A percentile compares a stretch with the other conserved stretches of the same genome.
phyloP scores from a whole-genome alignment of 2,888 invertebrate genomes.

The Cotesia congregata region DNA sequence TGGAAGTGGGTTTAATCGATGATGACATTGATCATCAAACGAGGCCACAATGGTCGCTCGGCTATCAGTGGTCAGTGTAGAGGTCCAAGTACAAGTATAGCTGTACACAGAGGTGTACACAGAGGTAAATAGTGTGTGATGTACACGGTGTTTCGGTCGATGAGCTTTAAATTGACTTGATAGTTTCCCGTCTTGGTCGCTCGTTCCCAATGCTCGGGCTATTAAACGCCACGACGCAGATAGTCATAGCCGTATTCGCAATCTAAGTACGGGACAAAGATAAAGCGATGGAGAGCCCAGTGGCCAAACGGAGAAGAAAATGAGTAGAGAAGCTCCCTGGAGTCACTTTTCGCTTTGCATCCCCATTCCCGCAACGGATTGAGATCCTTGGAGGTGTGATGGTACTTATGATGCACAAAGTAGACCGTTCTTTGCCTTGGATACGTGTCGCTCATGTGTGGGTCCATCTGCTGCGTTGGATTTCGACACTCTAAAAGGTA shows the following conservation, averaged over 20 bases:
- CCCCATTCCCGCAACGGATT: neutral
- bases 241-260: neutral
- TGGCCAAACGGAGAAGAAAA: neutral
- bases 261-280: neutral
- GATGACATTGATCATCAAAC: neutral
- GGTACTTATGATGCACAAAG: neutral
- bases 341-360: neutral
- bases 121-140: neutral
- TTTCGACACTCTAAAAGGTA: neutral
- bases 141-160: constrained; percentile 9
- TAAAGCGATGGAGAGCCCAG: neutral
- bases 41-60: neutral
- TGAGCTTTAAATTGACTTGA: constrained; percentile 18
- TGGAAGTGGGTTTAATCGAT: neutral
- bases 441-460: neutral
- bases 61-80: neutral
- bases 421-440: neutral
- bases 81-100: neutral
- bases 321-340: neutral
- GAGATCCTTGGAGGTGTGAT: neutral
- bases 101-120: neutral
- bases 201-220: neutral
- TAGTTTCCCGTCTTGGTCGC: neutral
- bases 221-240: neutral
- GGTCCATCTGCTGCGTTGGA: neutral